Evolutionary conservation across 2,797 vertebrate genomes (phyloP), one percentile per base, ranked within the genome.

Genomic region (Chaetodon trifasciatus): DNA sequence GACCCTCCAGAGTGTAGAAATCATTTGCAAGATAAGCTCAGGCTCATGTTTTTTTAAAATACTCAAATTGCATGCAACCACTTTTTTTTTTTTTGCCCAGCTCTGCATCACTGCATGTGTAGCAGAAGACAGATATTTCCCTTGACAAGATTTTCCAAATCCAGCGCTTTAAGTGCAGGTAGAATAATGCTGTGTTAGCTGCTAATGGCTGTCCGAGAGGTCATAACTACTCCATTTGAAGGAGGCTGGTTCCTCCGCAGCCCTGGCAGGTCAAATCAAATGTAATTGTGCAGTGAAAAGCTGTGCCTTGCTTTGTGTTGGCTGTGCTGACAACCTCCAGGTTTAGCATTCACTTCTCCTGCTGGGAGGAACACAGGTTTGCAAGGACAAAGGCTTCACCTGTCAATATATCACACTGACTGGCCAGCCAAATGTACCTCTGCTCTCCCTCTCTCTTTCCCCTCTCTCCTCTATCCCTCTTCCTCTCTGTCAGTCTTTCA

Each of bases 361-460:
- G 95, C 96, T 96, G 96, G 89, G 95, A 96, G 93, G 93, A 95
- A 94, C 95, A 93, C 88, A 90, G 90, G 81, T 93, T 94, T 92
- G 92, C 95, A 96, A 96, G 96, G 96, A 95, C 96, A 96, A 95
- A 94, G 94, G 91, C 95, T 95, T 96, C 94, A 96, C 95, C 96
- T 96, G 96, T 96, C 96, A 96, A 96, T 96, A 95, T 95, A 96
- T 96, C 95, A 96, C 94, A 94, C 82, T 93, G 94, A 94, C 92
- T 95, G 93, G 88, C 92, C 90, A 76, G 93, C 92, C 92, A 92
- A 94, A 93, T 91, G 91, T 92, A 92, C 86, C 91, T 89, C 85
- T 83, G 77, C 91, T n/a, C 85, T 70, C 71, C 49, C 74, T 82
- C 86, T 78, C 64, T 68, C 55, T 56, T 21, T 21, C 62, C 17